phyloP scores from a whole-genome alignment of 2,888 invertebrate genomes.

The Oligia fasciuncula region DNA sequence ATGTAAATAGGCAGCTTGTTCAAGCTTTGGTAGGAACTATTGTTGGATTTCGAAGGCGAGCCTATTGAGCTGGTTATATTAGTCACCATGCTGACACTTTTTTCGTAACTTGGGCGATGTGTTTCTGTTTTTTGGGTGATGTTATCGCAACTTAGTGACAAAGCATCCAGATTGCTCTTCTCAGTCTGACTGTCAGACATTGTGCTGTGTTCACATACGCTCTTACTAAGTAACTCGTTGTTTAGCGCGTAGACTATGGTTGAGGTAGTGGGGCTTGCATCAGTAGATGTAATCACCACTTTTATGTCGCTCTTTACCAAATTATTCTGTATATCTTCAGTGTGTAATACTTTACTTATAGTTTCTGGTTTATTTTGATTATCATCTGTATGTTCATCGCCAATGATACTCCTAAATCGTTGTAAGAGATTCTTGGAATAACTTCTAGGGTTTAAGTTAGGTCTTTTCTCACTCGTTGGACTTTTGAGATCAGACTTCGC shows the following conservation, averaged over 20 bases:
- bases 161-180: conserved; percentile 81
- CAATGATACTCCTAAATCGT: conserved; percentile 87
- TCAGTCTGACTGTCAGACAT: conserved; percentile 83
- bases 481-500: conserved; percentile 82
- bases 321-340: conserved; percentile 73
- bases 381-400: conserved; percentile 85
- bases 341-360: conserved; percentile 61
- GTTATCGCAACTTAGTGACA: conserved; percentile 85
- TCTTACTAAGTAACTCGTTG: conserved; percentile 81
- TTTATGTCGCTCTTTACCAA: conserved; percentile 79
- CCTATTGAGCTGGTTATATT: conserved; percentile 75
- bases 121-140: conserved; percentile 77
- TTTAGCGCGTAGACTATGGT: conserved; percentile 73
- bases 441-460: conserved; percentile 85
- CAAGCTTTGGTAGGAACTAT: conserved; percentile 83
- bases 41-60: conserved; percentile 82
- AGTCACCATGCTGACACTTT: conserved; percentile 82
- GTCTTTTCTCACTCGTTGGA: conserved; percentile 83
- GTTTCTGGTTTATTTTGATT: conserved; percentile 78
- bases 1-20: conserved; percentile 91
- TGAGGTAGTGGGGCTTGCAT: conserved; percentile 79
- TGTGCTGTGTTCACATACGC: conserved; percentile 82
- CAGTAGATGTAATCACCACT: conserved; percentile 84
- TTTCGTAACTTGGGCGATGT: conserved; percentile 78
- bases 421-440: conserved; percentile 87